Evolutionary conservation across 2,888 invertebrate genomes (phyloP), one percentile per base, ranked within the genome.

Genomic region (Antitype chi): DNA sequence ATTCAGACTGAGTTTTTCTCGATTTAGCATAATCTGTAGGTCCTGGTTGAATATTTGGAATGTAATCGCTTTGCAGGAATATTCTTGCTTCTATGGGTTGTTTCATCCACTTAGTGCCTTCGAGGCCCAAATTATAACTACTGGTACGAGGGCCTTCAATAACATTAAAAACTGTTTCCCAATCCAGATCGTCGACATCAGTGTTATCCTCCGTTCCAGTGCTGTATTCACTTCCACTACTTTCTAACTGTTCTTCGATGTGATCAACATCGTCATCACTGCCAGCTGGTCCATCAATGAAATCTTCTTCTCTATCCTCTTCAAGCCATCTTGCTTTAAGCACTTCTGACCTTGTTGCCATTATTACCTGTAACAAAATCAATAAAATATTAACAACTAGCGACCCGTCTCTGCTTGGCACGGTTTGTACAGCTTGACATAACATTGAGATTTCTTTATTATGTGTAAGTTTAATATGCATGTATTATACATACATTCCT

Each of bases 21-120:
- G 83, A 60, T 72, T 64, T 80, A 13, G 80, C 76, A 17, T 66
- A 74, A 43, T 82, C 85, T 55, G 32, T 69, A 23, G 76, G 76
- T 8, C 80, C 74, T 63, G 82, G 28, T 76, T 28, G 15, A 52
- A 84, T 62, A 0, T 74, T 76, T n/a, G 73, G 71, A 11, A 62
- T n/a, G 28, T 72, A 74, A 55, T 83, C 68, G 20, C 71, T 84
- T 71, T 83, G 73, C 8, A 80, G 38, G 1, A 76, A 15, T 13
- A 74, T 8, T 74, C 77, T 80, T 15, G 68, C 62, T 57, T 84
- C 81, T 38, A 80, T 71, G 3, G 78, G 81, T 32, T 63, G 32
- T 32, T 80, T 85, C 77, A 82, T 79, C 76, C 79, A 84, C 62
- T 85, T 85, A 9, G 82, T 79, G 6, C 82, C 84, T 64, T 83